Evolutionary conservation across 2,113 vertebrate genomes (phyloP), one percentile per base, ranked within the genome.

Genomic region (Pelecanus crispus): DNA sequence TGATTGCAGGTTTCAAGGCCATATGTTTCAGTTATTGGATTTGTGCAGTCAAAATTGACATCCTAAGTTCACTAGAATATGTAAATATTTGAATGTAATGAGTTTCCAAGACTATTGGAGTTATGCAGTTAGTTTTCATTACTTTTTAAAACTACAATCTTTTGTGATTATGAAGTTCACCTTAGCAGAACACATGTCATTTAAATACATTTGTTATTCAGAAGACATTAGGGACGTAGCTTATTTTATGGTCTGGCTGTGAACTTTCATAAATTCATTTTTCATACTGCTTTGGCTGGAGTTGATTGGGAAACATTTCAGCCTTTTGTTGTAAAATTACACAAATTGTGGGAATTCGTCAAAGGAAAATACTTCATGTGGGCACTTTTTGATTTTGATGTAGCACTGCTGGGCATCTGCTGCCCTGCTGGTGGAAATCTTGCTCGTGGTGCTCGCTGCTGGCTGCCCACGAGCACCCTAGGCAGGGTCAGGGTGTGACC

Each of bases 21-120:
- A 97, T 97, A 96, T 94, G 96, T 98, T 97, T 96, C 90, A 94
- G 74, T 86, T 97, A 97, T 97, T 97, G 97, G 96, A 97, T 98
- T 97, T 95, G 81, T 92, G 95, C 90, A 81, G 63, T 81, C 88
- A 59, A 97, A 97, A 98, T 90, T 93, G 97, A 97, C 97, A 97
- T 93, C 34, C 67, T 80, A 72, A 91, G 34, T 94, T 80, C n/a
- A 81, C 87, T 89, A 94, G 96, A 97, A 95, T 95, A 95, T 93
- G 97, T 97, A 98, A 95, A 95, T 96, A 94, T 97, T 96, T 97
- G 96, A 96, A 93, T 85, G 66, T 80, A 94, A 96, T 92, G 92
- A 91, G 77, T 92, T 96, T 97, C 80, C 24, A 49, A 40, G 90
- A 88, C 38, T 82, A 61, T 72, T 78, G 56, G 58, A 73, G 16